Evolutionary conservation across 2,797 vertebrate species (phyloP).

Genomic region (Cyclopterus lumpus): DNA sequence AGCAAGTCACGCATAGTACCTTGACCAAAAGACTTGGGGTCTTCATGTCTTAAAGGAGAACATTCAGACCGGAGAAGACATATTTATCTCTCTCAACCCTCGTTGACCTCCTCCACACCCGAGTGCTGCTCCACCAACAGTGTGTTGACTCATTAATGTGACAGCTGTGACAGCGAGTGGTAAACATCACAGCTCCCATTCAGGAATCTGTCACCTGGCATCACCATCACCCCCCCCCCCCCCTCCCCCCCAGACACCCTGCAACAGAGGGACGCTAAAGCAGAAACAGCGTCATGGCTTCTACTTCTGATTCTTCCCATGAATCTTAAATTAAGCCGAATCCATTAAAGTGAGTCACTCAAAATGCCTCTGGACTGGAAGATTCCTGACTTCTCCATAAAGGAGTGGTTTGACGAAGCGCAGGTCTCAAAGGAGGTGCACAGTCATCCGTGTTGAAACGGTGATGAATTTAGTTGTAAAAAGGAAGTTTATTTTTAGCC

Average conservation of each 20-base stretch:
- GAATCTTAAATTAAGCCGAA: not conserved
- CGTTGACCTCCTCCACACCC: not conserved
- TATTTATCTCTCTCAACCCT: not conserved
- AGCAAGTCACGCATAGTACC: too few species aligned
- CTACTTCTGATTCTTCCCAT: not conserved
- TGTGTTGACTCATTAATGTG: not conserved
- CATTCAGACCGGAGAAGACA: not conserved
- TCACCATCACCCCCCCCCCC: constrained; percentile 12
- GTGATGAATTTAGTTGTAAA: too few species aligned
- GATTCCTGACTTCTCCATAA: not conserved
- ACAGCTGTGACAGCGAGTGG: constrained; percentile 32
- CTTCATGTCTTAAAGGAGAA: too few species aligned
- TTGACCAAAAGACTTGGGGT: not conserved
- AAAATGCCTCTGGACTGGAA: not conserved
- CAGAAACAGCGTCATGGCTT: not conserved
- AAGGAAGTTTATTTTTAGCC: not conserved
- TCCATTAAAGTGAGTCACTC: too few species aligned
- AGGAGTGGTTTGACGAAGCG: not conserved
- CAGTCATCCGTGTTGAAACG: not conserved
- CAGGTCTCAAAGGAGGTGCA: not conserved
- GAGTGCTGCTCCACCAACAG: not conserved
- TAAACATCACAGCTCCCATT: constrained; percentile 41
- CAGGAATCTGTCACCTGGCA: constrained; percentile 21
- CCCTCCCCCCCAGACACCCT: not conserved
- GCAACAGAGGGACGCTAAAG: not conserved